A percentile compares a stretch with the other conserved stretches of the same genome.
phyloP scores from a whole-genome alignment of 2,888 invertebrate genomes.

The Trichacis sp. region DNA sequence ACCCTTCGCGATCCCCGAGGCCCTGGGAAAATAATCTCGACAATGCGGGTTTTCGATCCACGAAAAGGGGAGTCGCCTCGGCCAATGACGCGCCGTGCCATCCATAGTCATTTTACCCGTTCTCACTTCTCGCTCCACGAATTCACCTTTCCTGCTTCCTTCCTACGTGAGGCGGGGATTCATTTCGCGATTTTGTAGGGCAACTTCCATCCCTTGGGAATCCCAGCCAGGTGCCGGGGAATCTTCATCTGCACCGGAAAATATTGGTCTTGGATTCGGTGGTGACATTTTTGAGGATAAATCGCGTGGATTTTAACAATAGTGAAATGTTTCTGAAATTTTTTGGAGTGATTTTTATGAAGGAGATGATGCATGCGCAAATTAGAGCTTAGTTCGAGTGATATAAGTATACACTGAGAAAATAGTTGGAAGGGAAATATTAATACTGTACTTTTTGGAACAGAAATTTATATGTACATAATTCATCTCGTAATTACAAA shows the following conservation, averaged over 20 bases:
- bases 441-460: too few relatives aligned
- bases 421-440: too few relatives aligned
- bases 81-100: conserved; percentile 23
- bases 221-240: conserved; percentile 44
- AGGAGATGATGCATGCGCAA: too few relatives aligned
- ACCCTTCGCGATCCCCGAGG: conserved; percentile 41
- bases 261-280: too few relatives aligned
- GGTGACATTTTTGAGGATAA: conserved; percentile 2
- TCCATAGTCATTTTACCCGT: conserved; percentile 22
- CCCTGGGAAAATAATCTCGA: conserved; percentile 60
- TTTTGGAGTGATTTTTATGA: too few relatives aligned
- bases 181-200: conserved; percentile 6
- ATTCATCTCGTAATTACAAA: too few relatives aligned
- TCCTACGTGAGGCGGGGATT: background rate
- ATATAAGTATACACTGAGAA: too few relatives aligned
- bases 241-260: conserved; percentile 28
- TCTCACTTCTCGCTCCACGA: background rate
- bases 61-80: conserved; percentile 17
- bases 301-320: too few relatives aligned
- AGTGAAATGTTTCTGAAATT: too few relatives aligned
- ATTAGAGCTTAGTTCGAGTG: too few relatives aligned
- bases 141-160: background rate
- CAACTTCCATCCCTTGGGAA: conserved; percentile 45
- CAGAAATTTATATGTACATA: too few relatives aligned
- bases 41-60: conserved; percentile 44